phyloP scores from a whole-genome alignment of 23 tunicate species.

The Styela clava region DNA sequence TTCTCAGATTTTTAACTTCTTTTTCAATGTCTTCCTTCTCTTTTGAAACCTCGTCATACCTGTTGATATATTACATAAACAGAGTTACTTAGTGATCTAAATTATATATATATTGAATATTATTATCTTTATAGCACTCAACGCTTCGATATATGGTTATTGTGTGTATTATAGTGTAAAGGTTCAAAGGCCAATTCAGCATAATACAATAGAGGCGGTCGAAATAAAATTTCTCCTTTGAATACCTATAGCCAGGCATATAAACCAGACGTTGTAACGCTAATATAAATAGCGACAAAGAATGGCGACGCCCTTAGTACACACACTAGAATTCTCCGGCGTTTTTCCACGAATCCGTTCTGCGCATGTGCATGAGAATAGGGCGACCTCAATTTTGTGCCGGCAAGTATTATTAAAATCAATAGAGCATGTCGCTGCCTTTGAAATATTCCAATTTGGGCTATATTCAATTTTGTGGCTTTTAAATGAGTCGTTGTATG shows the following conservation, averaged over 20 bases:
- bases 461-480: too few relatives aligned
- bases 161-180: neutral
- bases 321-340: neutral
- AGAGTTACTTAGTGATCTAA: neutral
- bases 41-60: conserved; percentile 34
- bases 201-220: neutral
- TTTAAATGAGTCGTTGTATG: too few relatives aligned
- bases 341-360: neutral
- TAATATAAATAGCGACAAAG: neutral
- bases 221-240: too few relatives aligned
- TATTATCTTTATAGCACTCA: neutral
- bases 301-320: neutral
- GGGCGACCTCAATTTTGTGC: neutral
- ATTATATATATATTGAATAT: neutral
- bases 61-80: too few relatives aligned
- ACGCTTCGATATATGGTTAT: neutral
- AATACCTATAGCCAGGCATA: too few relatives aligned
- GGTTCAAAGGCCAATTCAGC: neutral
- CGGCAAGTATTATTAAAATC: too few relatives aligned
- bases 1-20: conserved; percentile 60
- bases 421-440: too few relatives aligned
- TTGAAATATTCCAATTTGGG: too few relatives aligned
- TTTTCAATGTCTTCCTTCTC: conserved; percentile 51
- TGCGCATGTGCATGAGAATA: neutral
- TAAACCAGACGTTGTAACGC: too few relatives aligned